These are phyloP conservation scores for zebrafish (Danio rerio) DNA, from an alignment of 2,113 vertebrate genomes.

Conservation along the genomic window GRCz12tu NC_133196.1:24759501-24760000, in stretches of 20 bases:
- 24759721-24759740: slow-evolving; percentile 19
- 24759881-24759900: background rate
- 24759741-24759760: background rate
- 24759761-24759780: background rate
- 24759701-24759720: background rate
- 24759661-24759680: slow-evolving; percentile 24
- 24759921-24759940: background rate
- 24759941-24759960: too few relatives aligned
- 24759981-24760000: too few relatives aligned
- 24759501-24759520: slow-evolving; percentile 65
- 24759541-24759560: slow-evolving; percentile 61
- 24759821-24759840: background rate
- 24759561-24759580: slow-evolving; percentile 59
- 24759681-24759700: slow-evolving; percentile 16
- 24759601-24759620: slow-evolving; percentile 56
- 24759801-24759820: background rate
- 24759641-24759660: slow-evolving; percentile 13
- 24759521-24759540: slow-evolving; percentile 51
- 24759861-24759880: background rate
- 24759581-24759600: slow-evolving; percentile 57
- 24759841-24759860: background rate
- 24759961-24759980: too few relatives aligned
- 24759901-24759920: background rate
- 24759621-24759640: slow-evolving; percentile 47
- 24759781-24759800: background rate